Conservation (phyloP, 2,113 vertebrate species). For the Ibidorhyncha struthersii region DNA sequence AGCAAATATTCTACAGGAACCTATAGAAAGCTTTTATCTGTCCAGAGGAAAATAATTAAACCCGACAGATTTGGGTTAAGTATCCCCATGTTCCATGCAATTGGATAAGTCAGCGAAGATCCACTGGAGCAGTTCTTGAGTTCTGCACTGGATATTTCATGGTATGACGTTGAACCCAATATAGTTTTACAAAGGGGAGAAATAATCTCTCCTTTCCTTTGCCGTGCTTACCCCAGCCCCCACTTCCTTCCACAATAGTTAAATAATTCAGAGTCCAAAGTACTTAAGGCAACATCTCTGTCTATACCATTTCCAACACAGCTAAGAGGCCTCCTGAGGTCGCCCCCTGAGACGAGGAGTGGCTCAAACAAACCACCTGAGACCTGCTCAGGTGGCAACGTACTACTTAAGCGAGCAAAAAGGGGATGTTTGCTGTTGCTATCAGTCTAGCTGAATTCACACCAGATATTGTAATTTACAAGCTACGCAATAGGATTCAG, state of each 20-base stretch:
- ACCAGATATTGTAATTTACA: background rate
- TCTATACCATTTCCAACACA: constrained; percentile 7
- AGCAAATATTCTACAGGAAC: constrained; percentile 80
- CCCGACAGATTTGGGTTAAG: constrained; percentile 84
- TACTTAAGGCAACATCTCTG: constrained; percentile 23
- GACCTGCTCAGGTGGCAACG: constrained; percentile 19
- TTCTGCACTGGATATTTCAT: constrained; percentile 47
- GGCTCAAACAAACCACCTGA: constrained; percentile 7
- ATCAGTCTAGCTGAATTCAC: background rate
- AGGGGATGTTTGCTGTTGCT: background rate
- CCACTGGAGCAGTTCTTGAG: constrained; percentile 67
- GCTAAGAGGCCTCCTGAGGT: constrained; percentile 41
- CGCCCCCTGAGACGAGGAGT: background rate
- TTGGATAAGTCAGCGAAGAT: constrained; percentile 65
- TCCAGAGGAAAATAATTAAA: constrained; percentile 80
- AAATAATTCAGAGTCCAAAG: constrained; percentile 47
- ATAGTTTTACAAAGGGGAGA: background rate
- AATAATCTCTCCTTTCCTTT: background rate
- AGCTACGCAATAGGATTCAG: background rate
- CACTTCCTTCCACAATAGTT: constrained; percentile 38
- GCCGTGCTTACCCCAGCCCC: background rate
- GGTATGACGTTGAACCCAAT: constrained; percentile 23
- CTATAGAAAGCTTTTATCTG: constrained; percentile 84
- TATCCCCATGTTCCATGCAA: constrained; percentile 71
- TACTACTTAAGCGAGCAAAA: background rate